Evolutionary conservation across 2,113 vertebrate genomes (phyloP).

Genomic region (Micromys minutus): DNA sequence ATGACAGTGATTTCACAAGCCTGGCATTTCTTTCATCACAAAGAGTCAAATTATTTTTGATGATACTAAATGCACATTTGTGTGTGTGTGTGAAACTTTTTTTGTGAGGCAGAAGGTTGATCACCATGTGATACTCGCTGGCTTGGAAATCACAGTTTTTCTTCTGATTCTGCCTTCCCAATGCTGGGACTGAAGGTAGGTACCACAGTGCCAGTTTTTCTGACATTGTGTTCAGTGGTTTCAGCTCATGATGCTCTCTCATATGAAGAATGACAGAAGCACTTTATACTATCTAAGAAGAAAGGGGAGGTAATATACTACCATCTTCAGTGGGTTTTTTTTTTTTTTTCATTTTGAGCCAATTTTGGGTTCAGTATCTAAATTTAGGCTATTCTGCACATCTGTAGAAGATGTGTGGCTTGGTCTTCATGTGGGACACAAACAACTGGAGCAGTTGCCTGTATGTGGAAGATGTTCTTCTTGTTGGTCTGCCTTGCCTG

Average conservation of each 20-base stretch:
- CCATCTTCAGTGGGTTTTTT: not conserved
- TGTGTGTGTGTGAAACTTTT: conserved; percentile 27
- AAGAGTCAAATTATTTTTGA: conserved; percentile 28
- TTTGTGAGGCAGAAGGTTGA: not conserved
- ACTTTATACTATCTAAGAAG: not conserved
- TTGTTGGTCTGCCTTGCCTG: too few species aligned
- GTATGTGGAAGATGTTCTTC: too few species aligned
- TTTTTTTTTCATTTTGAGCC: too few species aligned
- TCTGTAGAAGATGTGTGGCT: too few species aligned
- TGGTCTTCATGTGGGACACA: too few species aligned
- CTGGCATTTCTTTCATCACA: conserved; percentile 16
- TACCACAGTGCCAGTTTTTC: not conserved
- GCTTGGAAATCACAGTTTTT: not conserved
- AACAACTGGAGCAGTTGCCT: too few species aligned
- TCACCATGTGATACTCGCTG: not conserved
- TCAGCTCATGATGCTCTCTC: not conserved
- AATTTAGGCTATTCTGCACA: not conserved
- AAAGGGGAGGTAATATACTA: not conserved
- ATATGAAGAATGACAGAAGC: not conserved
- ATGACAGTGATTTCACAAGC: conserved; percentile 36
- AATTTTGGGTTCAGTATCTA: not conserved
- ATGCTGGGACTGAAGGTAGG: not conserved
- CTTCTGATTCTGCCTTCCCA: not conserved
- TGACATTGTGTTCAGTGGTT: not conserved
- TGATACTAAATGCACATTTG: conserved; percentile 45